Conservation (phyloP, 2,113 vertebrate species). For the Oncorhynchus masou region DNA sequence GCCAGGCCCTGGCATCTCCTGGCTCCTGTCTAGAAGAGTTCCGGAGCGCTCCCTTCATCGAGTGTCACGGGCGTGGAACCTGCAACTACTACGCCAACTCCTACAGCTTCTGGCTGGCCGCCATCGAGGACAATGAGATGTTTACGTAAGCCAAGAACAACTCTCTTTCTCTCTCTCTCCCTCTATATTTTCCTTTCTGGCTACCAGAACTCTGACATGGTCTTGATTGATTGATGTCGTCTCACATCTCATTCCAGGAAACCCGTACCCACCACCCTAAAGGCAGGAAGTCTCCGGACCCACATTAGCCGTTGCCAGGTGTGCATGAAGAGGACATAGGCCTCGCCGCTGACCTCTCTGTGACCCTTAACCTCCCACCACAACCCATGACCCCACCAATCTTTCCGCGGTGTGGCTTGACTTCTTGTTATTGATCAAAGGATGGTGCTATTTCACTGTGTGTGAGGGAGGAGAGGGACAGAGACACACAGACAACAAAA, state of each 20-base stretch:
- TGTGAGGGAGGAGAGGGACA: slow-evolving; percentile 53
- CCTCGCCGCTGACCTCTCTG: slow-evolving; percentile 10
- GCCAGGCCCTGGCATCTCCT: slow-evolving; percentile 94
- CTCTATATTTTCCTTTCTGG: background rate
- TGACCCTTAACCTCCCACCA: slow-evolving; percentile 10
- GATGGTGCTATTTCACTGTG: slow-evolving; percentile 90
- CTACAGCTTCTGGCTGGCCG: slow-evolving; percentile 99
- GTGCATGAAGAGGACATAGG: slow-evolving; percentile 96
- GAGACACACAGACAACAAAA: slow-evolving; percentile 10
- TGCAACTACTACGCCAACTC: slow-evolving; percentile 98
- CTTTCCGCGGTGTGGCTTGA: slow-evolving; percentile 37
- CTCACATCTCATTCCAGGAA: slow-evolving; percentile 75
- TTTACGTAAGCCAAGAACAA: slow-evolving; percentile 82
- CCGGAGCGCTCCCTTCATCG: slow-evolving; percentile 93
- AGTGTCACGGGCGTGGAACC: slow-evolving; percentile 95
- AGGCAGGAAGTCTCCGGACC: slow-evolving; percentile 90
- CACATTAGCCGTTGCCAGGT: slow-evolving; percentile 97
- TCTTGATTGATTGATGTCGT: background rate
- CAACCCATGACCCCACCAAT: background rate
- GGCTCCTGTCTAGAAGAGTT: slow-evolving; percentile 98
- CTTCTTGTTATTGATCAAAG: slow-evolving; percentile 60
- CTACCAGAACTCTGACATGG: no score
- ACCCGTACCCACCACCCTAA: slow-evolving; percentile 91
- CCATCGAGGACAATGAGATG: slow-evolving; percentile 92
- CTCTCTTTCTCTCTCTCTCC: no score